Percentiles rank a stretch among this genome's conserved stretches.
phyloP scores from a whole-genome alignment of 2,113 vertebrate species.

The Urocolius indicus region DNA sequence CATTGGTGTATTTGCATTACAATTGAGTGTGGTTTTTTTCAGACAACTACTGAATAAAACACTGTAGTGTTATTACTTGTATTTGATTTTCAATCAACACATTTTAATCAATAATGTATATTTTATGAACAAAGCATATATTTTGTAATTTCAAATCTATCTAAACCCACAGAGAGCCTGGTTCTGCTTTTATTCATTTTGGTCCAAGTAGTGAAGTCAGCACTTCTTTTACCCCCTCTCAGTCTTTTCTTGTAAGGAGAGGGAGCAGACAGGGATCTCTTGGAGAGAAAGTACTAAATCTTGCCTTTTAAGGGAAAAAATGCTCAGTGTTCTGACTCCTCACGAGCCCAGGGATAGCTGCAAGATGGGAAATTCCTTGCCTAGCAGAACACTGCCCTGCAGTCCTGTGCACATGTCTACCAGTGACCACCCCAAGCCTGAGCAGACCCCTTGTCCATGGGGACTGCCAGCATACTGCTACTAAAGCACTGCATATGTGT shows the following conservation, averaged over 20 bases:
- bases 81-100: not conserved
- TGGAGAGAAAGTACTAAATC: not conserved
- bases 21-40: not conserved
- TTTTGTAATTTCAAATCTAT: not conserved
- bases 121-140: not conserved
- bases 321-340: not conserved
- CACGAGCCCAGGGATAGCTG: not conserved
- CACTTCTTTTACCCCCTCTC: not conserved
- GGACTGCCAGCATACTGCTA: not conserved
- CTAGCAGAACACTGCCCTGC: not conserved
- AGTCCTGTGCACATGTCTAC: rapidly evolving
- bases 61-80: not conserved
- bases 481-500: rapidly evolving
- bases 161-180: not conserved
- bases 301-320: not conserved
- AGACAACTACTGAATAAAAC: not conserved
- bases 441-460: rapidly evolving
- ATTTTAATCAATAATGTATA: not conserved
- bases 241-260: not conserved
- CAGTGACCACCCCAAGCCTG: rapidly evolving
- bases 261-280: not conserved
- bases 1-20: constrained; percentile 24
- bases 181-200: not conserved
- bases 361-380: not conserved
- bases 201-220: not conserved